Evolutionary conservation across 2,888 invertebrate genomes (phyloP).

Genomic region (Mythimna ferrago): DNA sequence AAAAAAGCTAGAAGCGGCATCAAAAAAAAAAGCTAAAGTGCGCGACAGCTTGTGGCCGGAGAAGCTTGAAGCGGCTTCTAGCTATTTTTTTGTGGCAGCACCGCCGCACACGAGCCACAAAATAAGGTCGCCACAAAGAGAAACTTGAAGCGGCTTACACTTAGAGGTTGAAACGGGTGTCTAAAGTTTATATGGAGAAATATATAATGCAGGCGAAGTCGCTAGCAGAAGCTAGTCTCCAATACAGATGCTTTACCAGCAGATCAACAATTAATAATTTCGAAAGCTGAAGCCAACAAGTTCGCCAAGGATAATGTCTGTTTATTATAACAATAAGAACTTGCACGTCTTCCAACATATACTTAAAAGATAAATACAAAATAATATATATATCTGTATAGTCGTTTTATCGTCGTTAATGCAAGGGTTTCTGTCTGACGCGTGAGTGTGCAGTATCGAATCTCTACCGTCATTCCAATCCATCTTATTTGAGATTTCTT

Average conservation of each 20-base stretch:
- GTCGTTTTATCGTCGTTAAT: constrained; percentile 25
- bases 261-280: not conserved
- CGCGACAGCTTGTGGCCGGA: no score
- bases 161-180: no score
- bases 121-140: no score
- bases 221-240: not conserved
- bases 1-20: no score
- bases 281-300: not conserved
- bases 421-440: constrained; percentile 27
- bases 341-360: not conserved
- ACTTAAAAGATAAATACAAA: constrained; percentile 16
- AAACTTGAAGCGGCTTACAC: no score
- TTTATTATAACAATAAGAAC: constrained; percentile 26
- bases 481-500: constrained; percentile 24
- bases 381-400: not conserved
- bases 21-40: no score
- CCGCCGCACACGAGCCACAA: no score
- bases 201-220: no score
- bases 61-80: no score
- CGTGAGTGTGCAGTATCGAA: constrained; percentile 45
- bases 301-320: constrained; percentile 14
- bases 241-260: not conserved
- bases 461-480: constrained; percentile 14
- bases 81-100: no score
- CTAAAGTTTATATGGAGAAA: no score